phyloP scores from a whole-genome alignment of 2,888 invertebrate genomes.

The Electrophaes corylata region DNA sequence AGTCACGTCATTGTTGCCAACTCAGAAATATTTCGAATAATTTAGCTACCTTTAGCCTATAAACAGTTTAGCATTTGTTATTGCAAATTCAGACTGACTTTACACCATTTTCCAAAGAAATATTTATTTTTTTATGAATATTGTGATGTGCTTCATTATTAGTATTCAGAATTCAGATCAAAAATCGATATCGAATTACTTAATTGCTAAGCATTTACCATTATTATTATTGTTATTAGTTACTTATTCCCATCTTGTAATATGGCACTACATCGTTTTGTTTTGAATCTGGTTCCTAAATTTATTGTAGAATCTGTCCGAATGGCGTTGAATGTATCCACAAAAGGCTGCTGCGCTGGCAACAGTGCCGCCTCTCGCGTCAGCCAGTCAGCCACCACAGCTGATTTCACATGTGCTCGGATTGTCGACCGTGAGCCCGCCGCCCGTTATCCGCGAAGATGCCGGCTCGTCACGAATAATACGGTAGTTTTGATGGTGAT shows the following conservation, averaged over 20 bases:
- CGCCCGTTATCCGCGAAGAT: slow-evolving; percentile 66
- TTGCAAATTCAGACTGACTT: too few species aligned
- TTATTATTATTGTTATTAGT: too few species aligned
- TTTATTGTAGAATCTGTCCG: slow-evolving; percentile 6
- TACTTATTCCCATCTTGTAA: too few species aligned
- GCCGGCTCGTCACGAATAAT: slow-evolving; percentile 59
- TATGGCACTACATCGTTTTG: too few species aligned
- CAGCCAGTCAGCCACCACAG: slow-evolving; percentile 61
- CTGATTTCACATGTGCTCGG: slow-evolving; percentile 79
- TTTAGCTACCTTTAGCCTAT: not conserved
- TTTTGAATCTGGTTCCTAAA: too few species aligned
- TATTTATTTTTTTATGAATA: too few species aligned
- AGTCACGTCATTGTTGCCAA: slow-evolving; percentile 25
- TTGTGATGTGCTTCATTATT: too few species aligned
- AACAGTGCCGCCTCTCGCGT: slow-evolving; percentile 27
- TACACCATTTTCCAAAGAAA: too few species aligned
- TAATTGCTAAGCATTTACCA: too few species aligned
- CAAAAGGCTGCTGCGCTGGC: slow-evolving; percentile 11
- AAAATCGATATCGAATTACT: too few species aligned
- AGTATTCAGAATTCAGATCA: too few species aligned
- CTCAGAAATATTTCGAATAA: slow-evolving; percentile 1
- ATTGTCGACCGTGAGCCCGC: slow-evolving; percentile 61
- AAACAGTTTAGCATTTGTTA: too few species aligned
- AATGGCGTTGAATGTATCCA: slow-evolving; percentile 9
- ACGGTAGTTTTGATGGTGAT: slow-evolving; percentile 49